A percentile compares a stretch with the other conserved stretches of the same genome.
These are phyloP conservation scores for Sitophilus oryzae DNA, from an alignment of 1,140 invertebrate species.

Conservation along the genomic window DNA sequence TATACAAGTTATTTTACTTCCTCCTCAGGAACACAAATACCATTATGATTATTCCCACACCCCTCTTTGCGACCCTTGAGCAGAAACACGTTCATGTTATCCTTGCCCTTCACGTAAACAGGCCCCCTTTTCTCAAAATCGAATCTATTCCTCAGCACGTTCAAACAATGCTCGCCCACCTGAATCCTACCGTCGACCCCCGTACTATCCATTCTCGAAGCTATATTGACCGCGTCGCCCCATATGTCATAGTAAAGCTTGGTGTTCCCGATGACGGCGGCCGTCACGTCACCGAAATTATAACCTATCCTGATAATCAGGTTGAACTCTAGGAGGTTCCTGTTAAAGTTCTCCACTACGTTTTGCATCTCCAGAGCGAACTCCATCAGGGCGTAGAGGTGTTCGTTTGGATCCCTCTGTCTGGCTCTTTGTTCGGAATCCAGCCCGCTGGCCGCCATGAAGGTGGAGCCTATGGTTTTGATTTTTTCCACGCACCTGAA, in stretches of 20 bases:
- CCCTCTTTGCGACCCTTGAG: conserved; percentile 42
- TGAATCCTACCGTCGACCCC: conserved; percentile 82
- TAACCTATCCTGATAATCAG: conserved; percentile 82
- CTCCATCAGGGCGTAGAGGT: conserved; percentile 81
- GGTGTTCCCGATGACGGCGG: conserved; percentile 93
- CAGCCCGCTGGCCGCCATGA: conserved; percentile 94
- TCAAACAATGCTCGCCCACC: conserved; percentile 68
- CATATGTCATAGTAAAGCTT: conserved; percentile 97
- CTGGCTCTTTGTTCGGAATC: conserved; percentile 66
- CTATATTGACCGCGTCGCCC: conserved; percentile 97
- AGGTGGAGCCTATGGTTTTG: conserved; percentile 95
- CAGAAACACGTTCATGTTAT: conserved; percentile 86
- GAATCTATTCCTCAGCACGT: conserved; percentile 60
- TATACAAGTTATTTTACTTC: no score
- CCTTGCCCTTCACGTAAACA: conserved; percentile 93
- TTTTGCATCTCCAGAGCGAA: conserved; percentile 83
- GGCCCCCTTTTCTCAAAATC: conserved; percentile 77
- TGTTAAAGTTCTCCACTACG: conserved; percentile 82
- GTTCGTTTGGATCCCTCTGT: conserved; percentile 60
- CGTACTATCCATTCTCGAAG: conserved; percentile 92
- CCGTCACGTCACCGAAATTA: conserved; percentile 85
- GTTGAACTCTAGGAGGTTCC: conserved; percentile 82
- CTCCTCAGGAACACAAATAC: no score
- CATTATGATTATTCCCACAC: neutral
- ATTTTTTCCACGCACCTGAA: conserved; percentile 94